Evolutionary conservation across 1,140 invertebrate genomes (phyloP), one percentile per base, ranked within the genome.

Genomic region (Plutomurus gul): DNA sequence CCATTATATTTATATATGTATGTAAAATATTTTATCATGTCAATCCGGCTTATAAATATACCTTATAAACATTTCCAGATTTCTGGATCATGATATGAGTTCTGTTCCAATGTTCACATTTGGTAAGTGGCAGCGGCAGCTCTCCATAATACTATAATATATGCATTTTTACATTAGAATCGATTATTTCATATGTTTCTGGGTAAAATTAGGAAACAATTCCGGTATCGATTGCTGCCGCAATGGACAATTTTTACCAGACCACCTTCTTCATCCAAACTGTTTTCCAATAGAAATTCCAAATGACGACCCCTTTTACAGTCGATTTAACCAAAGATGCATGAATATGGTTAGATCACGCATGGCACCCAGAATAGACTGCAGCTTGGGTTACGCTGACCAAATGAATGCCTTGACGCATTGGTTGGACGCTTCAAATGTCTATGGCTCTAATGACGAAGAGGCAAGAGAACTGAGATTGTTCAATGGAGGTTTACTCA

Each of bases 401-500:
- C 82, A 83, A 76, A 73, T 83, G 27, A 83, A 82, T 75, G 80
- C 65, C 5, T 27, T 78, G 16, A 70, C 60, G 5, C 51, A 74
- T 20, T 84, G 65, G 76, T 90, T 99, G n/a, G 96, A 99, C 85
- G 96, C 90, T 1, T 98, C 96, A 0, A 93, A 92, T 33, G 90
- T 99, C 10, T 99, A 98, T 85, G 95, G 95, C 47, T 97, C 93
- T 85, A 93, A 92, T 56, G 90, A 92, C n/a, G 89, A 91, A 46
- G 92, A 93, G 70, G 91, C 93, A 0, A 91, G 94, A 78, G 90
- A 90, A 78, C 87, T 94, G 0, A 86, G 94, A 46, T 85, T 92
- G 7, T 86, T 87, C 60, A 77, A 77, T 49, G 80, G 82, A 37
- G 86, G 86, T 13, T 51, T 82, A 27, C 46, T 86, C 18, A 81